These are phyloP conservation scores for Osmerus mordax DNA, from an alignment of 2,113 vertebrate species.

Conservation along the genomic window DNA sequence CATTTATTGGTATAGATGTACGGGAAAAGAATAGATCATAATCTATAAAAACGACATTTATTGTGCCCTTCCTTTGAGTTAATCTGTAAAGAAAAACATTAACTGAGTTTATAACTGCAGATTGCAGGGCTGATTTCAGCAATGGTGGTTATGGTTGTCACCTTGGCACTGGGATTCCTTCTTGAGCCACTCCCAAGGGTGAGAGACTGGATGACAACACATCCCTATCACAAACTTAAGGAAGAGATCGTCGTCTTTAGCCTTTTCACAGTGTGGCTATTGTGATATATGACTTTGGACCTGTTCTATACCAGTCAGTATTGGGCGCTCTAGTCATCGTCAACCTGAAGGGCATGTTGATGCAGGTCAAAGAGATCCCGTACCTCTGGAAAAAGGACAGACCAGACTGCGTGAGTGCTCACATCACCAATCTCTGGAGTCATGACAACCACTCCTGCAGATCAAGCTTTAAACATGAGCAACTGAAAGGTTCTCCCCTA, in stretches of 20 bases:
- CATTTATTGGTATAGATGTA: no score
- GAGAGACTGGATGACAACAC: no score
- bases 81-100: no score
- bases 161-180: conserved; percentile 82
- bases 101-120: conserved; percentile 56
- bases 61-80: not conserved
- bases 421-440: no score
- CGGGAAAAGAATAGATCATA: no score
- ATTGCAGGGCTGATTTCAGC: conserved; percentile 87
- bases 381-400: conserved; percentile 81
- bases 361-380: conserved; percentile 79
- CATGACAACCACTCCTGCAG: no score
- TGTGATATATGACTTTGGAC: no score
- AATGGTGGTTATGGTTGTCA: conserved; percentile 84
- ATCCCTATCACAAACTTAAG: no score
- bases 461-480: no score
- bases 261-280: no score
- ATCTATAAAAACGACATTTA: not conserved
- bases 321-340: conserved; percentile 82
- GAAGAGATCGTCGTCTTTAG: no score
- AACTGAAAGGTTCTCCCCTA: not conserved
- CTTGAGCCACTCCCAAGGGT: conserved; percentile 92
- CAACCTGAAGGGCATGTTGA: conserved; percentile 88
- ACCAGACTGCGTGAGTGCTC: conserved; percentile 55
- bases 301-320: conserved; percentile 71